Evolutionary conservation across 2,113 vertebrate species (phyloP).

Genomic region (Pelusios castaneus): DNA sequence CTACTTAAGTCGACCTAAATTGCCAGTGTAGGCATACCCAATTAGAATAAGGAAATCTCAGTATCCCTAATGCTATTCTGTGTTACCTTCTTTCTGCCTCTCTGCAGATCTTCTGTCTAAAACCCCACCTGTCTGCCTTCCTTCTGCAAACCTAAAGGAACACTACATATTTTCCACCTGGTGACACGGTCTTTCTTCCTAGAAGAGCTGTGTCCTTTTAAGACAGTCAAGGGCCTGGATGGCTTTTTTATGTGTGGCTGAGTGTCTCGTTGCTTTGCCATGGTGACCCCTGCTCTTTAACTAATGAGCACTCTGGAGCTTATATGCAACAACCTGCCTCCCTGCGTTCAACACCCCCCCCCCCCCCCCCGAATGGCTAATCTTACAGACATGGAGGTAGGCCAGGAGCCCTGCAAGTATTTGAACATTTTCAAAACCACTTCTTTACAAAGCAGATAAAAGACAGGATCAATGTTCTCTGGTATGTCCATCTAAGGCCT

Average conservation of each 20-base stretch:
- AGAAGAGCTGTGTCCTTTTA: neutral
- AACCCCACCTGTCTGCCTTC: neutral
- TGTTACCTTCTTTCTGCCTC: neutral
- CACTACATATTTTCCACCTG: neutral
- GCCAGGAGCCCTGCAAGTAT: no score
- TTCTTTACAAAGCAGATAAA: neutral
- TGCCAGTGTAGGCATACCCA: no score
- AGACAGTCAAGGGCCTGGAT: neutral
- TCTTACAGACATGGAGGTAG: no score
- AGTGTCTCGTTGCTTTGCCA: neutral
- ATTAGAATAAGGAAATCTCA: neutral
- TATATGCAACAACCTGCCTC: no score
- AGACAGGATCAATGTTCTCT: neutral
- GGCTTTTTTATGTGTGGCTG: neutral
- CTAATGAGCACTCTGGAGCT: neutral
- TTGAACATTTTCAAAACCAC: no score
- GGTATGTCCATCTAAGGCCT: neutral
- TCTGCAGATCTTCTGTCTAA: neutral
- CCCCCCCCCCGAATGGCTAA: no score
- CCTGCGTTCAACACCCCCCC: no score
- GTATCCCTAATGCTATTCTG: accelerated
- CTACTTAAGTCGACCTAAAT: no score
- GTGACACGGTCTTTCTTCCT: accelerated
- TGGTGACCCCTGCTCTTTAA: neutral
- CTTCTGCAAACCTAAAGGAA: neutral